Base-by-base conservation (phyloP, 2,113 vertebrate species). In the Engraulis encrasicolus region DNA sequence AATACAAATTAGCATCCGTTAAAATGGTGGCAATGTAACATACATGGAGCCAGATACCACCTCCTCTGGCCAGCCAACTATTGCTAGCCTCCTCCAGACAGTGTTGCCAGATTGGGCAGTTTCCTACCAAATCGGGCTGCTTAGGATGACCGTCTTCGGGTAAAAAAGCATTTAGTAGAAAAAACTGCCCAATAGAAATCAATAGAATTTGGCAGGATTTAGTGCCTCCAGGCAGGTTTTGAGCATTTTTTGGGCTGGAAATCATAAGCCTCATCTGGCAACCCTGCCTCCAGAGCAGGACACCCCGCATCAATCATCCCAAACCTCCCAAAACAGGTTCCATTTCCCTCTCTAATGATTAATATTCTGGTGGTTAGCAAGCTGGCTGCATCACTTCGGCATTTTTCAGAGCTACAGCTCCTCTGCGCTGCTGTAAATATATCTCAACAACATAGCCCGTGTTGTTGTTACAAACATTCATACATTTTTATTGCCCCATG, bases 401-500 rank as follows among this genome's bases (percentile, higher is more conserved):
- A 34, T 34, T 74, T 71, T 31, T 71, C 61, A 66, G 61, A 0
- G 61, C 3, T 45, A 23, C 23, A 31, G 6, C 20, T 0, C 20
- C 61, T 34, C 27, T 71, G 23, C 61, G 14, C 61, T n/a, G n/a
- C n/a, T 71, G 23, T 71, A 71, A 71, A n/a, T 71, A n/a, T 71
- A 71, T 71, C 61, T 71, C n/a, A n/a, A n/a, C 11, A 15, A 27
- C 7, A 61, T 19, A 27, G 9, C 61, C 23, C 61, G 61, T 71
- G 27, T 31, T 71, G 66, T 74, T 74, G 20, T n/a, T n/a, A n/a
- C 20, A n/a, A 58, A 58, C 54, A 58, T 58, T 58, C 54, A 58
- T 58, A 58, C 54, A 58, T 58, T 58, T 58, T 58, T 58, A 58
- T 23, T 58, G 54, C 20, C 54, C 61, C 61, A 71, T 71, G 31